These are phyloP conservation scores for Diabrotica virgifera DNA, from an alignment of 1,140 invertebrate genomes.

Conservation along the genomic window DNA sequence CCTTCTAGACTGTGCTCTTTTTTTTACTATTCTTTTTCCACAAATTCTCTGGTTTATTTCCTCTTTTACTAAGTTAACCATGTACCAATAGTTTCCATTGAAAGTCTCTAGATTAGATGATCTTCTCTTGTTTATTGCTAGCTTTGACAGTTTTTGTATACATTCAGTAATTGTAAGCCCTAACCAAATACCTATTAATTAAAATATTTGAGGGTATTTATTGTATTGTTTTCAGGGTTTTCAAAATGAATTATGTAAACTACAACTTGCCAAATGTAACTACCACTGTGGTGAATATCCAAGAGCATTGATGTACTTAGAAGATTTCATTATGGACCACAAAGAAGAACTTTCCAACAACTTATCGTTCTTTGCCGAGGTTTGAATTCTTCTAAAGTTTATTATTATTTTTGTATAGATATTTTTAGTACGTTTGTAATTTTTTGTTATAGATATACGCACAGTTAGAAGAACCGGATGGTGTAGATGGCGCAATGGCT, in stretches of 20 bases:
- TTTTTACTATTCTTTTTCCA: too few species aligned
- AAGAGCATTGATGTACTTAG: slow-evolving; percentile 69
- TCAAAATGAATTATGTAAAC: slow-evolving; percentile 59
- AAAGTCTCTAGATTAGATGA: too few species aligned
- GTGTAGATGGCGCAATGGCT: slow-evolving; percentile 65
- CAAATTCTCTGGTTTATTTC: too few species aligned
- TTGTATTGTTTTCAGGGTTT: slow-evolving; percentile 49
- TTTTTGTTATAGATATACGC: slow-evolving; percentile 60
- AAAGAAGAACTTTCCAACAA: slow-evolving; percentile 58
- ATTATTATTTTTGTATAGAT: not conserved
- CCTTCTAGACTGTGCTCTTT: too few species aligned
- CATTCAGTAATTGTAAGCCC: too few species aligned
- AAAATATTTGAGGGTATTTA: not conserved
- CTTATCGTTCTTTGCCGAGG: slow-evolving; percentile 61
- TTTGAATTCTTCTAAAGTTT: slow-evolving; percentile 13
- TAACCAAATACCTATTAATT: too few species aligned
- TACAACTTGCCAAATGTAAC: slow-evolving; percentile 66
- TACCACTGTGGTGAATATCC: slow-evolving; percentile 71
- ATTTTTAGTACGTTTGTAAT: not conserved
- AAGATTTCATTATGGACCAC: slow-evolving; percentile 63
- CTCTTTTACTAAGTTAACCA: too few species aligned
- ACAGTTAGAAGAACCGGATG: slow-evolving; percentile 72
- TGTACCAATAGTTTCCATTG: too few species aligned
- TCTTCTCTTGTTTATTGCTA: too few species aligned
- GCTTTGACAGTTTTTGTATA: too few species aligned